Evolutionary conservation across 2,888 invertebrate genomes (phyloP).

Genomic region (Parthenolecanium corni): DNA sequence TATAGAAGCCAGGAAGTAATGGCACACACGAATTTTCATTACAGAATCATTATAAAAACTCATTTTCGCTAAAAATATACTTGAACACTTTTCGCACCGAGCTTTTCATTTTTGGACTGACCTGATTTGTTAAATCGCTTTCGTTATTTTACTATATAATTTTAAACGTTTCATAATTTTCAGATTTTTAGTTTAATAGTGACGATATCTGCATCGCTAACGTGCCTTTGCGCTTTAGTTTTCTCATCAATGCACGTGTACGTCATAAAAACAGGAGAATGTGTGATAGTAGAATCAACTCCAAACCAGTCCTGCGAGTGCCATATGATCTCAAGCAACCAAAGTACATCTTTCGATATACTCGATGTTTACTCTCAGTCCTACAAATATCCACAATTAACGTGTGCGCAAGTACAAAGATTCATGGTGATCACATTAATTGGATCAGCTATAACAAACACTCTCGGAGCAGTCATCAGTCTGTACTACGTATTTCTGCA

Average conservation of each 20-base stretch:
- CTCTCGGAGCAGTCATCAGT: conserved; percentile 38
- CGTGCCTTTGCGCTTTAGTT: conserved; percentile 39
- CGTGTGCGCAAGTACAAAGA: conserved; percentile 38
- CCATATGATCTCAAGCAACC: conserved; percentile 31
- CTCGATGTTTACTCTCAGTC: conserved; percentile 19
- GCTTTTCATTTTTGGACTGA: no score
- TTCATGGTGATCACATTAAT: conserved; percentile 39
- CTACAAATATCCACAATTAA: conserved; percentile 41
- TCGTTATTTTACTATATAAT: no score
- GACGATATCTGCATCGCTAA: conserved; percentile 38
- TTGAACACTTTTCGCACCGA: no score
- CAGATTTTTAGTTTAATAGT: conserved; percentile 40
- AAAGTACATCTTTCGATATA: conserved; percentile 28
- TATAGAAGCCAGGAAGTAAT: no score
- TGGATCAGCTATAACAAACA: conserved; percentile 39
- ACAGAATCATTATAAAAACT: no score
- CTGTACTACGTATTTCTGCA: conserved; percentile 41
- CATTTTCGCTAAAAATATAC: no score
- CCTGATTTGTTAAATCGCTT: no score
- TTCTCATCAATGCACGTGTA: conserved; percentile 40
- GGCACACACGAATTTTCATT: no score
- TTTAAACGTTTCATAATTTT: no score
- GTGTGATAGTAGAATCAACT: conserved; percentile 37
- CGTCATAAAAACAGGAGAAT: conserved; percentile 39
- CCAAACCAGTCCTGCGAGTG: conserved; percentile 41